These are phyloP conservation scores for Hedya salicella DNA, from an alignment of 2,888 invertebrate species.

Conservation along the genomic window DNA sequence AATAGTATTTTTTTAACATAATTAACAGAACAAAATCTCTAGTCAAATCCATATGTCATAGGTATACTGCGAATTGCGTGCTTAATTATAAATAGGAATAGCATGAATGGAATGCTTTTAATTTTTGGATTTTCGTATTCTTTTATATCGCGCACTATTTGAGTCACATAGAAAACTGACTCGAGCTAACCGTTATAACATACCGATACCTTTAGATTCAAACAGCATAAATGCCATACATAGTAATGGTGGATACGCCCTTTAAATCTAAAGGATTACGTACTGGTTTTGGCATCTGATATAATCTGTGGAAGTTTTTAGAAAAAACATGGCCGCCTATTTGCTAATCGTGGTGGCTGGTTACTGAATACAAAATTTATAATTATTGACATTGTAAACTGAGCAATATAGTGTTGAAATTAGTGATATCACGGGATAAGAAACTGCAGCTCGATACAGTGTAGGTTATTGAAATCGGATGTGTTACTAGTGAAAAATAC, in stretches of 20 bases:
- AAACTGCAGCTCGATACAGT: slow-evolving; percentile 9
- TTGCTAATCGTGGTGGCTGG: slow-evolving; percentile 46
- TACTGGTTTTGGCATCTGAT: slow-evolving; percentile 11
- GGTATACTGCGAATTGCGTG: too few relatives aligned
- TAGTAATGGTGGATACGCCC: too few relatives aligned
- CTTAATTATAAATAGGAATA: too few relatives aligned
- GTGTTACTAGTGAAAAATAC: slow-evolving; percentile 43
- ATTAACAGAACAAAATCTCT: too few relatives aligned
- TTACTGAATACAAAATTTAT: slow-evolving; percentile 43
- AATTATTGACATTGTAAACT: slow-evolving; percentile 34
- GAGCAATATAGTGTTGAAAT: slow-evolving; percentile 29
- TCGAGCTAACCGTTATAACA: not conserved
- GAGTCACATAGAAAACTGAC: not conserved
- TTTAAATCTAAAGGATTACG: too few relatives aligned
- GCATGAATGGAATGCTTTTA: too few relatives aligned
- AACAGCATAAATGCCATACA: too few relatives aligned
- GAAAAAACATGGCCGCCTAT: slow-evolving; percentile 51
- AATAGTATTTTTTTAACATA: too few relatives aligned
- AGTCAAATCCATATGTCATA: too few relatives aligned
- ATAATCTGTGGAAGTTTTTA: slow-evolving; percentile 31
- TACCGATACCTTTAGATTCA: too few relatives aligned
- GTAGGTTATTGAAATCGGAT: slow-evolving; percentile 33
- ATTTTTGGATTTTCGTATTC: too few relatives aligned
- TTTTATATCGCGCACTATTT: not conserved
- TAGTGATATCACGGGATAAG: slow-evolving; percentile 18